Base-by-base conservation (phyloP, 2,113 vertebrate species). In the Emberiza fucata region DNA sequence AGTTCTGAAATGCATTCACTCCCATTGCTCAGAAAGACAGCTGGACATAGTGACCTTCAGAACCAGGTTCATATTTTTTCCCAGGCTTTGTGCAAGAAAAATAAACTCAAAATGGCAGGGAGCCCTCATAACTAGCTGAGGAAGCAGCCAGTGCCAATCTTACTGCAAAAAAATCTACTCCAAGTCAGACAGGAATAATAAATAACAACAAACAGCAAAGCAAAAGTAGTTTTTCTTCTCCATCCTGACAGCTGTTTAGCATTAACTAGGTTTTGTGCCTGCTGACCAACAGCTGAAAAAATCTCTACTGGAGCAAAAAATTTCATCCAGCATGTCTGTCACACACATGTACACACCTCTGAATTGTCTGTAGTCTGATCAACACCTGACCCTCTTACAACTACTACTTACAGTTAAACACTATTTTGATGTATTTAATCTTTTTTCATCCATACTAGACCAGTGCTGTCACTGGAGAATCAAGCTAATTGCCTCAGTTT, bases 1-100 rank as follows among this genome's bases (percentile, higher is more conserved):
- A 86, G 47, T 7, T 63, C 69, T 60, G 37, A 94, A 96, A 86
- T 4, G 5, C 59, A 75, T 63, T 88, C 51, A 40, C 13, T 89
- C 42, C 39, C 48, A 31, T 14, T 64, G 69, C 80, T 86, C 76
- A 68, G 68, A 92, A 90, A 86, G 50, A 75, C 8, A 12, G 81
- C 56, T 64, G 86, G 77, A 84, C 77, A 78, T 8, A 27, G 37
- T 53, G 77, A 94, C 88, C 92, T 87, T 81, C 73, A 87, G 69
- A 88, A 70, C 25, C 94, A 81, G 28, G 68, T 88, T 96, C 54
- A 70, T 61, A 39, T 48, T 88, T 92, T 94, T 92, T 81, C 77
- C 86, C 92, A 95, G 71, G 79, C 83, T 92, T 91, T 54, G 54
- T 78, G 92, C 51, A 95, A 92, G 72, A 94, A 94, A 95, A 95